Conservation (phyloP, 2,113 vertebrate species). For the Gymnorhina tibicen region DNA sequence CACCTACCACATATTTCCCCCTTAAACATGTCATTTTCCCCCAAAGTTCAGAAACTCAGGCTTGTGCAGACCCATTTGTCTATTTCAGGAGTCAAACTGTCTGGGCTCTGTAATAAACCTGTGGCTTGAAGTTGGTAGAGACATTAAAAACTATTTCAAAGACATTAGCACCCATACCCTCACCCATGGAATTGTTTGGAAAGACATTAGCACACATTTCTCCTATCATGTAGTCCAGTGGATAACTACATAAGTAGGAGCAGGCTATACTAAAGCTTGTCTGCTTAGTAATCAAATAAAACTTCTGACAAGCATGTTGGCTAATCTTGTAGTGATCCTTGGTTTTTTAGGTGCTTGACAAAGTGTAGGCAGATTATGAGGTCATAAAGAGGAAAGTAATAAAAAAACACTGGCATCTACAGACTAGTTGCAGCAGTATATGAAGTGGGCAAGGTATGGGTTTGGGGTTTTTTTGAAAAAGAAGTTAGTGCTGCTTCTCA, state of each 20-base stretch:
- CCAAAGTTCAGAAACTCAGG: background rate
- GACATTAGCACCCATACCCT: background rate
- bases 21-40: background rate
- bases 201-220: background rate
- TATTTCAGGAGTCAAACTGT: background rate
- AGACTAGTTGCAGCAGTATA: background rate
- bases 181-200: background rate
- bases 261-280: background rate
- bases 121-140: background rate
- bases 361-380: background rate
- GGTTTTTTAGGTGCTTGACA: background rate
- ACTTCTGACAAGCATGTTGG: background rate
- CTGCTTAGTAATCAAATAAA: background rate
- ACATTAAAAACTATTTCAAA: background rate
- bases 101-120: background rate
- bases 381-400: background rate
- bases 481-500: background rate
- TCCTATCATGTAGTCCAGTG: background rate
- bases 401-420: accelerated
- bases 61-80: background rate
- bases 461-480: background rate
- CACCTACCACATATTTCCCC: background rate
- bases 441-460: background rate
- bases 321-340: background rate
- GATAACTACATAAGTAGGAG: accelerated